These are phyloP conservation scores for Hormaphis cornu DNA, from an alignment of 1,140 invertebrate species.

Conservation along the genomic window DNA sequence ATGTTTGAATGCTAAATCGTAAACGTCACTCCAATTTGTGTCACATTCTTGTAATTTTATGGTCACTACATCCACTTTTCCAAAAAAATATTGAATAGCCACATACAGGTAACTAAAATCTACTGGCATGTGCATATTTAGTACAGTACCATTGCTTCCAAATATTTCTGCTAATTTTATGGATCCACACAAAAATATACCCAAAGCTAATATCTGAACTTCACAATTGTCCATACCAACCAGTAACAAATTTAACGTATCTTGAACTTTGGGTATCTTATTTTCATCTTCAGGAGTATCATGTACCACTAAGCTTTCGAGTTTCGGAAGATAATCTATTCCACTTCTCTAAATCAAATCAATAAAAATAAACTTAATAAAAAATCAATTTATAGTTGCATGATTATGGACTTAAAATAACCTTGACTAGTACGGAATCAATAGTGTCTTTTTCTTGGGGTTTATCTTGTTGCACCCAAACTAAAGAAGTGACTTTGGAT, in stretches of 20 bases:
- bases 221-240: constrained; percentile 5
- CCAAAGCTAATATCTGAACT: constrained; percentile 16
- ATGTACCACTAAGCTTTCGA: neutral
- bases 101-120: constrained; percentile 13
- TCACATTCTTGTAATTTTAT: constrained; percentile 6
- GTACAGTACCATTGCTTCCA: neutral
- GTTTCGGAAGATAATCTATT: constrained; percentile 24
- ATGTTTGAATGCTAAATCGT: constrained; percentile 60
- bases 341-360: constrained; percentile 10
- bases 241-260: constrained; percentile 22
- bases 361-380: neutral
- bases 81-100: constrained; percentile 12
- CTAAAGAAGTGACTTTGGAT: neutral
- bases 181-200: constrained; percentile 22
- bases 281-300: constrained; percentile 20
- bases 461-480: constrained; percentile 23
- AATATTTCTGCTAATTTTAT: neutral
- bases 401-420: neutral
- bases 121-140: constrained; percentile 2
- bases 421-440: constrained; percentile 13
- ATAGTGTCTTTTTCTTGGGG: constrained; percentile 17
- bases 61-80: neutral
- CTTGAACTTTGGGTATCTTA: constrained; percentile 11
- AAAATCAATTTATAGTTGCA: neutral
- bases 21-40: constrained; percentile 47